phyloP scores from a whole-genome alignment of 1,140 invertebrate species.

The Adelges cooleyi region DNA sequence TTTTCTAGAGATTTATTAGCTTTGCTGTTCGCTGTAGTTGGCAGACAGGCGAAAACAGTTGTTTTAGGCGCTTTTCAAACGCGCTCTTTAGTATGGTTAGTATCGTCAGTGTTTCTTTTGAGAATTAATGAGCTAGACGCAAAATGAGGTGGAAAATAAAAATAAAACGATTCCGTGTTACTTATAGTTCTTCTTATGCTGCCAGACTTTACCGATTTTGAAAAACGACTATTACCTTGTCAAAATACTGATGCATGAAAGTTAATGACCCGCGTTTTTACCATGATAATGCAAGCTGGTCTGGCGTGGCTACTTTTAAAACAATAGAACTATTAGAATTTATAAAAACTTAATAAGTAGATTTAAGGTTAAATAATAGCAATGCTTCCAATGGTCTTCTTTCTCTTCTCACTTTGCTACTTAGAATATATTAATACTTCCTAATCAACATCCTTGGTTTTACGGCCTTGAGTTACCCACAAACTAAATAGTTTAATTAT shows the following conservation, averaged over 20 bases:
- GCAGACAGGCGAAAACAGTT: slow-evolving; percentile 11
- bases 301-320: no score
- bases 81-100: neutral
- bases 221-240: slow-evolving; percentile 22
- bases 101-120: neutral
- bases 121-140: slow-evolving; percentile 12
- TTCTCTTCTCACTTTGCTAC: no score
- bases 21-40: slow-evolving; percentile 3
- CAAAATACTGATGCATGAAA: slow-evolving; percentile 13
- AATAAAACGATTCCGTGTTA: neutral
- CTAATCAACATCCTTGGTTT: no score
- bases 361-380: no score
- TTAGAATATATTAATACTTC: no score
- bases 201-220: slow-evolving; percentile 8
- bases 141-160: slow-evolving; percentile 3
- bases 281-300: no score
- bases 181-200: slow-evolving; percentile 3
- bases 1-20: neutral
- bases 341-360: no score
- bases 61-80: neutral
- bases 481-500: no score
- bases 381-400: no score
- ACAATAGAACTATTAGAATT: no score
- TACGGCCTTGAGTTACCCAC: no score
- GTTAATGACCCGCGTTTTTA: neutral